A percentile compares a stretch with the other conserved stretches of the same genome.
Evolutionary conservation across 1,140 invertebrate genomes (phyloP).

Genomic region (Chionoecetes opilio): DNA sequence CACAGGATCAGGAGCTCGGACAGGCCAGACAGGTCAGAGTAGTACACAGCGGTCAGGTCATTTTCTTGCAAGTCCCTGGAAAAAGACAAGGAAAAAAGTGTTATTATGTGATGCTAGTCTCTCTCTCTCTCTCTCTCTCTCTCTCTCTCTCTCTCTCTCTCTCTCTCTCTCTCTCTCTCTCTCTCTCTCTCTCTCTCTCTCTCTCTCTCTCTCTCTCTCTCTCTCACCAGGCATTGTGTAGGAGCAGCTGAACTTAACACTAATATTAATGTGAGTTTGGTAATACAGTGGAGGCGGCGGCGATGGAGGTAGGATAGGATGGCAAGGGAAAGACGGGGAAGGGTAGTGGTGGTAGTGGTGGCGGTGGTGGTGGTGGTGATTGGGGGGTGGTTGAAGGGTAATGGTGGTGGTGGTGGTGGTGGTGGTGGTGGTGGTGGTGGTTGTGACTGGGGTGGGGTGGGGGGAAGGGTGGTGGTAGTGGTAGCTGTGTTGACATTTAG

Average conservation of each 20-base stretch:
- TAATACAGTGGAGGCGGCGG: not conserved
- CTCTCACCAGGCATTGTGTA: not conserved
- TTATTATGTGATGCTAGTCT: not conserved
- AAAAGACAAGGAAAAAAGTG: not conserved
- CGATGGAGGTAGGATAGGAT: not conserved
- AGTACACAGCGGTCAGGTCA: slow-evolving; percentile 74
- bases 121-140: not conserved
- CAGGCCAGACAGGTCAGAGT: slow-evolving; percentile 70
- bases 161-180: too few species aligned
- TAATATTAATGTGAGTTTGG: not conserved
- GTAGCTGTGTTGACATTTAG: not conserved
- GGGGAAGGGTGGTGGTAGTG: not conserved
- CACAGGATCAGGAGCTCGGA: slow-evolving; percentile 69
- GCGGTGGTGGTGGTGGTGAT: not conserved
- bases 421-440: not conserved
- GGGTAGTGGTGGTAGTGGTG: not conserved
- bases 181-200: not conserved
- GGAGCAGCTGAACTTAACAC: not conserved
- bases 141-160: not conserved
- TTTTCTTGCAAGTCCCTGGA: slow-evolving; percentile 73
- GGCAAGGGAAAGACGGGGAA: not conserved
- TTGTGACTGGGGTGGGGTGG: not conserved
- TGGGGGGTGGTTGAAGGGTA: not conserved
- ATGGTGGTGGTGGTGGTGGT: not conserved
- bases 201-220: slow-evolving; percentile 27